Evolutionary conservation across 2,797 vertebrate species (phyloP).

Genomic region (Sardinella longiceps): DNA sequence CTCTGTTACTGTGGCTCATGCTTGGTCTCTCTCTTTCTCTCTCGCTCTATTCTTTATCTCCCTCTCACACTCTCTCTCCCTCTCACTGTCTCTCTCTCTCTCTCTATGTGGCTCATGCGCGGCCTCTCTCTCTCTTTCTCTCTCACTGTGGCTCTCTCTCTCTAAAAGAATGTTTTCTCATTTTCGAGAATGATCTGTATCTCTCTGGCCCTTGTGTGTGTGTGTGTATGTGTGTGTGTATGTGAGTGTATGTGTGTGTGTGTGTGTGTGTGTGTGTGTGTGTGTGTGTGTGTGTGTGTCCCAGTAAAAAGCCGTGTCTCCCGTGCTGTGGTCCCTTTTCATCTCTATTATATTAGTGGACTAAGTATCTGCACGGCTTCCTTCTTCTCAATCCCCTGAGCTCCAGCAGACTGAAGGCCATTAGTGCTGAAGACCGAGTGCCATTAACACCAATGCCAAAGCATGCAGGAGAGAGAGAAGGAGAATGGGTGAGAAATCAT

Average conservation of each 20-base stretch:
- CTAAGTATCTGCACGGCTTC: neutral
- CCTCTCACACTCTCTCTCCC: constrained; percentile 6
- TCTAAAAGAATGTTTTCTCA: constrained; percentile 40
- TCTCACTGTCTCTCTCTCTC: constrained; percentile 23
- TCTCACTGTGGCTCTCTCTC: constrained; percentile 33
- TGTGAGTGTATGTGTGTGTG: too few species aligned
- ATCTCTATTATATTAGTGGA: neutral
- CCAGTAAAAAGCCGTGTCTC: constrained; percentile 27
- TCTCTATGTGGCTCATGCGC: neutral
- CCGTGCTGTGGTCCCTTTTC: neutral
- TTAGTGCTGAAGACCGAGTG: too few species aligned
- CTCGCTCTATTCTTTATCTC: neutral
- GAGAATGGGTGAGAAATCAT: too few species aligned
- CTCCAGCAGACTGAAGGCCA: too few species aligned
- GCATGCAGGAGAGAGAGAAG: too few species aligned
- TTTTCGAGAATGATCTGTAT: constrained; percentile 35
- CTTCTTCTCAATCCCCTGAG: neutral
- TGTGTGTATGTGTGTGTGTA: too few species aligned
- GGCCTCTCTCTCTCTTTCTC: constrained; percentile 29
- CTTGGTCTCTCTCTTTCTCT: too few species aligned
- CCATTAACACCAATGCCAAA: too few species aligned
- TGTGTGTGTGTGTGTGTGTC: too few species aligned
- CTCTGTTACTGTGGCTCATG: too few species aligned
- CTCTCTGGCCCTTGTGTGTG: constrained; percentile 35
- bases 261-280: too few species aligned